These are phyloP conservation scores for Xenus cinereus DNA, from an alignment of 2,113 vertebrate genomes.

Conservation along the genomic window DNA sequence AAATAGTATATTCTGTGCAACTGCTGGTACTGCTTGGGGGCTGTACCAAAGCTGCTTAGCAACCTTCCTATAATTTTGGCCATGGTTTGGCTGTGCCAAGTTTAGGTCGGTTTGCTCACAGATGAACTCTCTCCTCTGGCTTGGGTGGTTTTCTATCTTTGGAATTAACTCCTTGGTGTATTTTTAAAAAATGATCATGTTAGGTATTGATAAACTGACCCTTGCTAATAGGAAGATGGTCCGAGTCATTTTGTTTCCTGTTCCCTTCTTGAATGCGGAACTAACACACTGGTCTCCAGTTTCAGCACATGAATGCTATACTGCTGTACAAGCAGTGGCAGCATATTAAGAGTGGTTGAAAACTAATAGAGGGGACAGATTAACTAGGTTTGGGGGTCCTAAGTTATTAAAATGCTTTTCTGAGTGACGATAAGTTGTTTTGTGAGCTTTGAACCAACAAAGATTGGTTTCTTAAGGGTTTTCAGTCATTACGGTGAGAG, in stretches of 20 bases:
- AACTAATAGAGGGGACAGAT: neutral
- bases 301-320: neutral
- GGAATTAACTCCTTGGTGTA: neutral
- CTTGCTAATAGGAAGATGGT: neutral
- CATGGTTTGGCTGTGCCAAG: neutral
- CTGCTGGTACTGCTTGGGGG: neutral
- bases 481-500: neutral
- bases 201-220: neutral
- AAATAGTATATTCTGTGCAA: neutral
- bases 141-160: neutral
- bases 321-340: neutral
- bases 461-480: neutral
- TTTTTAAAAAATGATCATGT: neutral
- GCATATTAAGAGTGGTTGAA: neutral
- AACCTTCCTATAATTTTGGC: neutral
- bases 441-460: neutral
- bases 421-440: neutral
- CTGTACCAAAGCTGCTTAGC: neutral
- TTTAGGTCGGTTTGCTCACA: neutral
- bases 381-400: neutral
- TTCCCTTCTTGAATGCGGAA: neutral
- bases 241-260: neutral
- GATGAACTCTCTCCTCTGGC: neutral
- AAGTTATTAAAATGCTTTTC: neutral
- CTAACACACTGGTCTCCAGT: neutral